Base-by-base conservation (phyloP, 2,888 invertebrate species). In the Lycaena phlaeas region DNA sequence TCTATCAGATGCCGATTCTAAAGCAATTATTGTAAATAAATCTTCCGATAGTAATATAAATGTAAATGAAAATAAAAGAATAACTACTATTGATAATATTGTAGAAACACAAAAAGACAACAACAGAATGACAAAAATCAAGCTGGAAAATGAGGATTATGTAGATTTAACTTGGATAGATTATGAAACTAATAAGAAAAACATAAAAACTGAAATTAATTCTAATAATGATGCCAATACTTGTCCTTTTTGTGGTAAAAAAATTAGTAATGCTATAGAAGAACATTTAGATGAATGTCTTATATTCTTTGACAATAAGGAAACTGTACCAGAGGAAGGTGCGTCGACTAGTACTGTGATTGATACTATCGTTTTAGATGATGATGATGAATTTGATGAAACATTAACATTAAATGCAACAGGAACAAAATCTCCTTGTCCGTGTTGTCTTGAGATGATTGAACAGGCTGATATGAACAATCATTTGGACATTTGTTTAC, bases 391-490 rank as follows among this genome's bases (percentile, higher is more conserved):
- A 29, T 68, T 72, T 39, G 73, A 79, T 55, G 70, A 84, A 39
- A 55, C 66, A 0, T 52, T 63, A 44, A 68, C 64, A 1, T 59
- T 79, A 29, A 87, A 87, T 52, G 69, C 65, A 0, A 78, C 76
- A 0, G 82, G 77, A 3, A 77, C 77, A 0, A 85, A 78, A 53
- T 68, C 65, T 1, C 87, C 87, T 0, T 90, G 90, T 53, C 90
- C 90, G 0, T 85, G 88, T 56, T 90, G 90, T 53, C 74, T 87
- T 54, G 49, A 72, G 46, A 70, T 87, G 64, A 54, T 89, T 27
- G 69, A 79, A 49, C 72, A 81, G 51, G 53, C 47, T 15, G 66
- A 76, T 15, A 90, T 90, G 88, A 87, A 87, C 56, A 49, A 56
- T 1, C 90, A 90, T 71, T 81, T 90, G 39, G 87, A 89, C 64